Evolutionary conservation across 2,888 invertebrate genomes (phyloP).

Genomic region (Vannuccia rotundouncinata): DNA sequence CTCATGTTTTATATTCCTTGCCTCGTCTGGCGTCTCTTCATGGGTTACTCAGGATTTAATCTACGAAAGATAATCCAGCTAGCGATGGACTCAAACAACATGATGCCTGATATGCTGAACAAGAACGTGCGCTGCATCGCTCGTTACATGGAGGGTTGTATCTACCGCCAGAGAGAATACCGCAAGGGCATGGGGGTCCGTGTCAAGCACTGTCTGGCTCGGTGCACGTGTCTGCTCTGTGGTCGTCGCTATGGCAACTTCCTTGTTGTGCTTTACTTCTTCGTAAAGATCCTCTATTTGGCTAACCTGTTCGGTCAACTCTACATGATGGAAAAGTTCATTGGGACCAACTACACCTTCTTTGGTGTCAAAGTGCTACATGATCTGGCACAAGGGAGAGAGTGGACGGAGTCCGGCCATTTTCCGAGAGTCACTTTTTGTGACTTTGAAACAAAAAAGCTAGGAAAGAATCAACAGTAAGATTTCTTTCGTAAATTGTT

Average conservation of each 20-base stretch:
- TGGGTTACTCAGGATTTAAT: constrained; percentile 59
- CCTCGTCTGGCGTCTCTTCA: constrained; percentile 58
- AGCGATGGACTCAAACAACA: constrained; percentile 45
- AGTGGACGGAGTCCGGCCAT: constrained; percentile 49
- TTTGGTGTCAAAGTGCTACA: constrained; percentile 58
- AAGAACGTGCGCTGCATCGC: constrained; percentile 39
- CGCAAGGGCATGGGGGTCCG: constrained; percentile 21
- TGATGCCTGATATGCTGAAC: constrained; percentile 34
- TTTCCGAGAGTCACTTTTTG: constrained; percentile 55
- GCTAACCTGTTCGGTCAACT: constrained; percentile 57
- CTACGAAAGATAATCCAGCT: constrained; percentile 51
- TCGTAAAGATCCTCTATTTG: constrained; percentile 56
- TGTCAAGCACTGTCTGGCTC: constrained; percentile 37
- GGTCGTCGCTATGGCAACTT: constrained; percentile 52
- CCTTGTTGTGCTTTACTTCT: constrained; percentile 56
- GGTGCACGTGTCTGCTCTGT: constrained; percentile 24
- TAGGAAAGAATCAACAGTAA: constrained; percentile 38
- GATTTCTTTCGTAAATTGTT: no score
- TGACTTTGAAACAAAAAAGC: constrained; percentile 47
- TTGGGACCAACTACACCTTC: constrained; percentile 54
- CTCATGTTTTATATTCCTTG: constrained; percentile 59
- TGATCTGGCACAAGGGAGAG: constrained; percentile 54
- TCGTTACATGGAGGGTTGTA: constrained; percentile 39
- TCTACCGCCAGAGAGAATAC: constrained; percentile 38
- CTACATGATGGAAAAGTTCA: constrained; percentile 58